Percentiles rank a stretch among this genome's conserved stretches.
These are phyloP conservation scores for Torymus aiolomorphi DNA, from an alignment of 2,888 invertebrate species.

Conservation along the genomic window DNA sequence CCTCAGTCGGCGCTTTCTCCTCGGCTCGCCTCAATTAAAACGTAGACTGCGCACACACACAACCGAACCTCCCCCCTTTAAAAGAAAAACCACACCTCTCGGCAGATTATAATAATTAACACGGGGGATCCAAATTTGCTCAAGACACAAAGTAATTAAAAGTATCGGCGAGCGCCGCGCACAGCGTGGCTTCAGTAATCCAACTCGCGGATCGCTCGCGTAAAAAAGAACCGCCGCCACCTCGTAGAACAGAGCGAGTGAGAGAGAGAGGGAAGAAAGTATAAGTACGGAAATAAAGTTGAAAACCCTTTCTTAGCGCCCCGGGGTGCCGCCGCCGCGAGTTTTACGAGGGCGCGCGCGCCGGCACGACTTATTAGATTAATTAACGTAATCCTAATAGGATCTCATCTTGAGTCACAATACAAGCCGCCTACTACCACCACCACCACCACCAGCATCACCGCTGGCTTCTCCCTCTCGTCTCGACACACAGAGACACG, in stretches of 20 bases:
- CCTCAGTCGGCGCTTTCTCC: no score
- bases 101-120: no score
- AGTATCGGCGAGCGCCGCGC: not conserved
- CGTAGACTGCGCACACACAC: no score
- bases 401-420: constrained; percentile 73
- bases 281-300: constrained; percentile 46
- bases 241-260: constrained; percentile 1
- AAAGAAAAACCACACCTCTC: not conserved
- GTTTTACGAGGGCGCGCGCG: constrained; percentile 43
- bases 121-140: not conserved
- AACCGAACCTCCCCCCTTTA: no score
- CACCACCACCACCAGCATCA: no score
- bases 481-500: no score
- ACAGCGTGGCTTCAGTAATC: constrained; percentile 1
- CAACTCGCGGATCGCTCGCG: not conserved
- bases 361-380: constrained; percentile 68
- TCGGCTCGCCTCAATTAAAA: no score
- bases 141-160: constrained; percentile 20
- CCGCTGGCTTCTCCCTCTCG: constrained; percentile 59
- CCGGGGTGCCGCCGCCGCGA: constrained; percentile 19
- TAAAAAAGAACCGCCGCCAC: not conserved
- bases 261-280: constrained; percentile 8
- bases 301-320: constrained; percentile 45
- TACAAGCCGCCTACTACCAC: constrained; percentile 63
- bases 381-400: constrained; percentile 73